Evolutionary conservation across 2,797 vertebrate genomes (phyloP).

Genomic region (Leptoclinus maculatus): DNA sequence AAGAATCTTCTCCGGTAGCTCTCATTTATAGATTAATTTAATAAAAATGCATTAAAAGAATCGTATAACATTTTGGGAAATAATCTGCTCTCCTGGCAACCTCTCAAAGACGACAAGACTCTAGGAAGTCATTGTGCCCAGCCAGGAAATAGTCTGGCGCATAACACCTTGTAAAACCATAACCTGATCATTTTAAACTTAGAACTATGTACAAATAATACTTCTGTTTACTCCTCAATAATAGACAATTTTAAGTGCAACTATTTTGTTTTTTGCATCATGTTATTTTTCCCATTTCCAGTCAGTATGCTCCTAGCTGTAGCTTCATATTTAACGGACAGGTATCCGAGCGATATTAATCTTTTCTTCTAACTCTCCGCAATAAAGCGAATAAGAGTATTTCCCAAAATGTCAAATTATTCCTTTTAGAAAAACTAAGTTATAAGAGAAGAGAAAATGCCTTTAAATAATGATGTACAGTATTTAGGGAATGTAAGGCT

Average conservation of each 20-base stretch:
- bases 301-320: background rate
- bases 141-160: background rate
- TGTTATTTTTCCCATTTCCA: background rate
- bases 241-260: background rate
- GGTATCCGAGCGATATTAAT: background rate
- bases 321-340: background rate
- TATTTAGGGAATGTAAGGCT: conserved; percentile 43
- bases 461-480: conserved; percentile 20
- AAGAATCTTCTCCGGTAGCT: background rate
- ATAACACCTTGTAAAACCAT: background rate
- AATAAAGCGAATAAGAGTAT: background rate
- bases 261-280: background rate
- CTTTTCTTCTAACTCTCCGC: background rate
- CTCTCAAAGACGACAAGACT: background rate
- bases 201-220: no score
- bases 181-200: background rate
- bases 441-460: conserved; percentile 1
- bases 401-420: conserved; percentile 21
- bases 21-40: background rate
- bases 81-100: background rate
- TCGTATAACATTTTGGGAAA: conserved; percentile 24
- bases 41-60: background rate
- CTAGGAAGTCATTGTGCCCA: background rate
- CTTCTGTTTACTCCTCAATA: background rate
- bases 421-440: background rate